Evolutionary conservation across 2,797 vertebrate genomes (phyloP).

Genomic region (Toxotes lorentzi): DNA sequence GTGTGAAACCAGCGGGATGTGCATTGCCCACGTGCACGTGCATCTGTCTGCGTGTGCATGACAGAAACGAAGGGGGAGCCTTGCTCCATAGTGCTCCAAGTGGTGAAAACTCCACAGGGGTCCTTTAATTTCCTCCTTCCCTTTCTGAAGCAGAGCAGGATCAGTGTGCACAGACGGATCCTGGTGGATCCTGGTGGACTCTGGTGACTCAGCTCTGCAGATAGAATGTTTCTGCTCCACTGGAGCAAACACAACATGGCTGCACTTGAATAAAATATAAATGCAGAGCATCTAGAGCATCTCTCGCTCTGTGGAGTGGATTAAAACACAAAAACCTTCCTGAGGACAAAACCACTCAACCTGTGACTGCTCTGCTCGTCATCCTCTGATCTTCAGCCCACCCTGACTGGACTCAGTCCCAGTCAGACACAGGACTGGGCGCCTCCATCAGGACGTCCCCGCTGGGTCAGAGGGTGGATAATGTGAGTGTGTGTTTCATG

Average conservation of each 20-base stretch:
- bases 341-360: background rate
- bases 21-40: no score
- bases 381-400: background rate
- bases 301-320: background rate
- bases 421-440: no score
- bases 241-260: constrained; percentile 25
- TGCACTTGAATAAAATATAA: constrained; percentile 29
- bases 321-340: background rate
- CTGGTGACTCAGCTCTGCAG: constrained; percentile 1
- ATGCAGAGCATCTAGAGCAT: constrained; percentile 5
- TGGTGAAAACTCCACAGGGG: no score
- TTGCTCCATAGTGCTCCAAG: no score
- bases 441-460: no score
- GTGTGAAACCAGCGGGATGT: background rate
- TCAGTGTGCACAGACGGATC: background rate
- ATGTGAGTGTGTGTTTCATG: no score
- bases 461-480: no score
- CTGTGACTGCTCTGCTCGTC: background rate
- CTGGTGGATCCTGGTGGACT: background rate
- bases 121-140: background rate
- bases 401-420: no score
- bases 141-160: background rate
- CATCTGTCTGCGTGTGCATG: no score
- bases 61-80: no score
- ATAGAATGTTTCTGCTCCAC: constrained; percentile 16